These are phyloP conservation scores for Hemaris fuciformis DNA, from an alignment of 2,888 invertebrate species.

Conservation along the genomic window DNA sequence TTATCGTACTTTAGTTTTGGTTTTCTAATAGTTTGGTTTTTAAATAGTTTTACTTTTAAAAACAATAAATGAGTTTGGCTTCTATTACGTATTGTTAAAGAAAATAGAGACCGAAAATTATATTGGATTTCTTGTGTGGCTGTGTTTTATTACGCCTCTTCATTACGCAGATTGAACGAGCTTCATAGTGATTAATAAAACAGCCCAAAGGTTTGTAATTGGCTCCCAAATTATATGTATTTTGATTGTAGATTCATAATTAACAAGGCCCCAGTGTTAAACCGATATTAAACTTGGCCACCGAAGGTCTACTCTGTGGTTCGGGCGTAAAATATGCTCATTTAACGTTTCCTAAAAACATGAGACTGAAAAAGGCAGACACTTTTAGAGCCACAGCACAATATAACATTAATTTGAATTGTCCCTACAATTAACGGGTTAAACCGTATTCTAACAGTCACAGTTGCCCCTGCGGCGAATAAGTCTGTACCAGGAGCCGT, in stretches of 20 bases:
- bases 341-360: not conserved
- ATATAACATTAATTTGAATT: too few species aligned
- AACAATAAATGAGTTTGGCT: not conserved
- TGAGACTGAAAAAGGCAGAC: not conserved
- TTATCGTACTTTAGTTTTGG: too few species aligned
- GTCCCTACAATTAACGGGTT: too few species aligned
- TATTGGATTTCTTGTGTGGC: not conserved
- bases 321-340: not conserved
- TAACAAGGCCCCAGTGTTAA: not conserved
- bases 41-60: too few species aligned
- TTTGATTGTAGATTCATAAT: constrained; percentile 4
- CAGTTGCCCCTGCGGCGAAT: too few species aligned
- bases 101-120: not conserved
- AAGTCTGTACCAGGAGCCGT: too few species aligned
- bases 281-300: not conserved
- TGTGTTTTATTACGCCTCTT: not conserved
- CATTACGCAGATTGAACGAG: not conserved
- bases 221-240: not conserved
- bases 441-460: too few species aligned
- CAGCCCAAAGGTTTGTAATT: not conserved
- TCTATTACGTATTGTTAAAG: not conserved
- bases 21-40: too few species aligned
- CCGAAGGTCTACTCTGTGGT: not conserved
- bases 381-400: too few species aligned
- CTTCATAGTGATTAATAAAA: not conserved